phyloP scores from a whole-genome alignment of 2,888 invertebrate species.

The Tetanocera ferruginea region DNA sequence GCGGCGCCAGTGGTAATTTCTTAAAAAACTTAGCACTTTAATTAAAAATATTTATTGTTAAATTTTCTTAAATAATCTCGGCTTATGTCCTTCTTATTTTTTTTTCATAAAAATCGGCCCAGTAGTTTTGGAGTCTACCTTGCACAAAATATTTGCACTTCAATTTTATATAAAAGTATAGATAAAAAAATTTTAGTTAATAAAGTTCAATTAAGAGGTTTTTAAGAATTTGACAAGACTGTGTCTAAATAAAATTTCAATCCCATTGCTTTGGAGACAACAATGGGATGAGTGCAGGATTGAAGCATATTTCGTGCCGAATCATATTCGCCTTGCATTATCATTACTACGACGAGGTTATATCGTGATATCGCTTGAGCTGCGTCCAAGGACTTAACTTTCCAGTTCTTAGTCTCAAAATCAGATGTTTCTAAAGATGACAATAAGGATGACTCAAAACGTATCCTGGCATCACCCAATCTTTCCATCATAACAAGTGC shows the following conservation, averaged over 20 bases:
- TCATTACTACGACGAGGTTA: slow-evolving; percentile 83
- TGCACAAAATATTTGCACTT: too few relatives aligned
- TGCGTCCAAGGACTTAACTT: slow-evolving; percentile 73
- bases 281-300: slow-evolving; percentile 65
- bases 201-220: not conserved
- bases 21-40: too few relatives aligned
- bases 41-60: too few relatives aligned
- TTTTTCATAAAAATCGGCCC: too few relatives aligned
- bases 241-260: slow-evolving; percentile 75
- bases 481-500: slow-evolving; percentile 85
- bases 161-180: too few relatives aligned
- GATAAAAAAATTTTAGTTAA: too few relatives aligned
- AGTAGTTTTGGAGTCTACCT: too few relatives aligned
- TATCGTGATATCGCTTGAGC: slow-evolving; percentile 82
- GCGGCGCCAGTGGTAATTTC: too few relatives aligned
- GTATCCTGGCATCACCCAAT: slow-evolving; percentile 85
- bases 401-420: slow-evolving; percentile 72
- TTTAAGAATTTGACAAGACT: not conserved
- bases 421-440: slow-evolving; percentile 72
- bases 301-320: slow-evolving; percentile 70
- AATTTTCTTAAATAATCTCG: too few relatives aligned
- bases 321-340: slow-evolving; percentile 81
- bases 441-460: slow-evolving; percentile 83
- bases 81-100: too few relatives aligned
- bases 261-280: slow-evolving; percentile 59